Percentiles rank a stretch among this genome's conserved stretches.
Evolutionary conservation across 37 sponge, comb jelly and placozoan genomes (phyloP).

Genomic region (Spongia lamella): DNA sequence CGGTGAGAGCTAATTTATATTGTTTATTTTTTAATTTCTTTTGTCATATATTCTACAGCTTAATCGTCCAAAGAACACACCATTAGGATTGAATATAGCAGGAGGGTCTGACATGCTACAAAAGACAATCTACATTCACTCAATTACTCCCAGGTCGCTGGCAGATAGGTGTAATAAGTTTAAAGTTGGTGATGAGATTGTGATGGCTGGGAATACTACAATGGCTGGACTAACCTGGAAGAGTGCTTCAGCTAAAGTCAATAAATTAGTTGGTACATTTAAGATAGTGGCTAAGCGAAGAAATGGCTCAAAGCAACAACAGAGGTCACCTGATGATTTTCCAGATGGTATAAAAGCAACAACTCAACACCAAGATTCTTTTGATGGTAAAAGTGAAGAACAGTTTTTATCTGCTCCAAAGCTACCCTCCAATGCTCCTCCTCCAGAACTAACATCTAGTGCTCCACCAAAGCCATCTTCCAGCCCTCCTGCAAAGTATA

Average conservation of each 20-base stretch:
- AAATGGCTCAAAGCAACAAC: conserved; percentile 20
- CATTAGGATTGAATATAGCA: conserved; percentile 55
- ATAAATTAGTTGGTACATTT: conserved; percentile 30
- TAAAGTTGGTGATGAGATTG: conserved; percentile 57
- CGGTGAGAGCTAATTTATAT: too few species aligned
- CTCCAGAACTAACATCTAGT: too few species aligned
- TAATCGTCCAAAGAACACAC: neutral
- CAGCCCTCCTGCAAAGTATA: too few species aligned
- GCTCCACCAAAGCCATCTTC: too few species aligned
- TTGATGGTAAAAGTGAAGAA: too few species aligned
- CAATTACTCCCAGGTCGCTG: conserved; percentile 35
- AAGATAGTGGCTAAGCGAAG: conserved; percentile 56
- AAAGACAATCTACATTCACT: conserved; percentile 49
- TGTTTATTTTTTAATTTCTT: too few species aligned
- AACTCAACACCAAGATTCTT: too few species aligned
- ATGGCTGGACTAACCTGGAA: conserved; percentile 54
- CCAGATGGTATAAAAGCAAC: too few species aligned
- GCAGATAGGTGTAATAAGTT: conserved; percentile 42
- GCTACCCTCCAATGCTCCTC: too few species aligned
- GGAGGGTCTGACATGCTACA: conserved; percentile 69
- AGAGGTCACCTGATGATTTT: too few species aligned
- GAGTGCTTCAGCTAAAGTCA: conserved; percentile 39
- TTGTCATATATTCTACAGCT: conserved; percentile 15
- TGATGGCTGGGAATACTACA: conserved; percentile 65
- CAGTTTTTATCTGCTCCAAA: too few species aligned